A percentile compares a stretch with the other conserved stretches of the same genome.
These are phyloP conservation scores for Solenopsis fugax DNA, from an alignment of 1,140 invertebrate genomes.

Conservation along the genomic window DNA sequence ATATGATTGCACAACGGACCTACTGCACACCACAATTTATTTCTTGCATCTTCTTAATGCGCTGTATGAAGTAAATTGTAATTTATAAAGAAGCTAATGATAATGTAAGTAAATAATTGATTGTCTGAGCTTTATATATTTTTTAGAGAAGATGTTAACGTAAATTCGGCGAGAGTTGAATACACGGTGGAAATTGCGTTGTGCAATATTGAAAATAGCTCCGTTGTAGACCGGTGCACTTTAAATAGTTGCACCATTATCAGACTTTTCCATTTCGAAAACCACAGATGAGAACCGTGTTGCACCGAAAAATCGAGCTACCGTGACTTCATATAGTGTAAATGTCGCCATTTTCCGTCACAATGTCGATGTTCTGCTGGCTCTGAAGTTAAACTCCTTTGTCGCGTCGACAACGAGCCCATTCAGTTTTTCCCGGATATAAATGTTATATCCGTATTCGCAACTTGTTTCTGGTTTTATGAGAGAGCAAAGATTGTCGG, in stretches of 20 bases:
- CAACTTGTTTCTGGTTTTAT: neutral
- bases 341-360: constrained; percentile 56
- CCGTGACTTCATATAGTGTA: constrained; percentile 36
- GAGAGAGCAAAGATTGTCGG: constrained; percentile 12
- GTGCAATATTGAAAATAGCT: constrained; percentile 83
- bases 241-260: constrained; percentile 71
- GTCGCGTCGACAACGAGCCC: neutral
- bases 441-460: neutral
- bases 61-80: neutral
- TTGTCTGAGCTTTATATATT: neutral
- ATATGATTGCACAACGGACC: neutral
- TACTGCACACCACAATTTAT: neutral
- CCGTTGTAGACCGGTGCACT: constrained; percentile 64
- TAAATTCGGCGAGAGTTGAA: constrained; percentile 57
- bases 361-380: neutral
- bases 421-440: neutral
- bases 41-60: neutral
- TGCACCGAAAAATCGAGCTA: constrained; percentile 51
- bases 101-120: neutral
- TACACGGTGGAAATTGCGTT: constrained; percentile 82
- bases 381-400: constrained; percentile 45
- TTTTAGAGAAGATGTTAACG: constrained; percentile 1
- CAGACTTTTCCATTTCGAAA: constrained; percentile 57
- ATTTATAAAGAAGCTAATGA: constrained; percentile 6
- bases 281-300: constrained; percentile 27